Evolutionary conservation across 2,797 vertebrate species (phyloP).

Genomic region (Cossypha polioptera): DNA sequence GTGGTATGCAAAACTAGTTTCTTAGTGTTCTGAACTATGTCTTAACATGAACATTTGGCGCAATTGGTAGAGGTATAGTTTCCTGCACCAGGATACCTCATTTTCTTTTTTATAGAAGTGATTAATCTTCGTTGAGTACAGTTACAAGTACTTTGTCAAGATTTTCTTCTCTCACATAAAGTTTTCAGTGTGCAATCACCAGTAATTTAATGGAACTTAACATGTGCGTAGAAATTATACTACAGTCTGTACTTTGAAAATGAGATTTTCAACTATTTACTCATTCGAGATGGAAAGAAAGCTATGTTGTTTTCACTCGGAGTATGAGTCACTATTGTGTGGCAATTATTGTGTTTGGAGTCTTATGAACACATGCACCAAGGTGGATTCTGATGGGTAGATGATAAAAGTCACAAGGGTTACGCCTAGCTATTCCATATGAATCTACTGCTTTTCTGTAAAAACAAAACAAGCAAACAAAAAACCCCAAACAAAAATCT

Average conservation of each 20-base stretch:
- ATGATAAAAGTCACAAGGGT: neutral
- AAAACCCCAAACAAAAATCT: neutral
- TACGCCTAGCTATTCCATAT: neutral
- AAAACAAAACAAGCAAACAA: neutral
- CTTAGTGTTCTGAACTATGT: neutral
- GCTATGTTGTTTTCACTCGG: neutral
- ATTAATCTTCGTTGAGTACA: neutral
- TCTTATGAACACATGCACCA: neutral
- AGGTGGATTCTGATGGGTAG: neutral
- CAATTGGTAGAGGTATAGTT: neutral
- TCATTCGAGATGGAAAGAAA: neutral
- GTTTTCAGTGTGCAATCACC: neutral
- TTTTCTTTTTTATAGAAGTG: neutral
- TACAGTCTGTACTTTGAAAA: neutral
- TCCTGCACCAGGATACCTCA: rapidly evolving
- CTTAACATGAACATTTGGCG: neutral
- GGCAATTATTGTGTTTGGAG: rapidly evolving
- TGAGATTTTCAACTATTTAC: neutral
- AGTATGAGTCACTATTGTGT: neutral
- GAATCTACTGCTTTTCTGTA: neutral
- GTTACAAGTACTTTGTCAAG: neutral
- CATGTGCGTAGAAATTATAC: neutral
- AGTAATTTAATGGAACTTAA: neutral
- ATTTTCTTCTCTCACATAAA: neutral
- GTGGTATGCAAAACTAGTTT: neutral